Base-by-base conservation (phyloP, 2,113 vertebrate genomes). In the Hippotragus niger region DNA sequence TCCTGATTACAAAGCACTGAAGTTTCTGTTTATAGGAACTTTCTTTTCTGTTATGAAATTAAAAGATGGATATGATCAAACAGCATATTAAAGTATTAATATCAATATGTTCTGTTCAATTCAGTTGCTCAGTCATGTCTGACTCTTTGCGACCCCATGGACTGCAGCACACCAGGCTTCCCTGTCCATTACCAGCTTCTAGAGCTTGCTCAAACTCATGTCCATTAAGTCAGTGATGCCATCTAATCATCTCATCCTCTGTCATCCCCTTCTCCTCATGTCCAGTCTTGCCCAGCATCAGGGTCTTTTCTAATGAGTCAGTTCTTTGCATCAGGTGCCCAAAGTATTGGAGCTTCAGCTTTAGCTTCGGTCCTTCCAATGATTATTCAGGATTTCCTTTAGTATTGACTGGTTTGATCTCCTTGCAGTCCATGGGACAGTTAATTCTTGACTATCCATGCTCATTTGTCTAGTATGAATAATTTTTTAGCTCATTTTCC, bases 391-490 rank as follows among this genome's bases (percentile, higher is more conserved):
- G 36, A 74, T 43, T 74, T 74, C 21, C 36, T 74, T 74, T 74
- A 16, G 71, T 40, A 43, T 43, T 74, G 36, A 25, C 36, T 43
- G 36, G 36, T 7, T 74, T 5, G 36, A 76, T 76, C 71, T 74
- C 36, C 0, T 76, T 76, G 12, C 3, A 27, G 36, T 76, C 23
- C 23, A 7, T 13, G 5, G 15, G 36, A 27, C 1, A 71, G 67
- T 96, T 95, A 80, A 62, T 93, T 86, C 87, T 95, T 95, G 78
- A 97, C 94, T 86, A 83, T 87, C 80, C 15, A 9, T 90, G 84
- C 25, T 87, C 47, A 80, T 8, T 81, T 60, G 50, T 87, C 84
- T 95, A 57, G 45, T 94, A 7, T 93, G 82, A 96, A 52, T 95
- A 87, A 94, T 36, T 29, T 21, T 21, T 67, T 67, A 74, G 67